Conservation (phyloP, 2,113 vertebrate species). For the Platichthys stellatus region DNA sequence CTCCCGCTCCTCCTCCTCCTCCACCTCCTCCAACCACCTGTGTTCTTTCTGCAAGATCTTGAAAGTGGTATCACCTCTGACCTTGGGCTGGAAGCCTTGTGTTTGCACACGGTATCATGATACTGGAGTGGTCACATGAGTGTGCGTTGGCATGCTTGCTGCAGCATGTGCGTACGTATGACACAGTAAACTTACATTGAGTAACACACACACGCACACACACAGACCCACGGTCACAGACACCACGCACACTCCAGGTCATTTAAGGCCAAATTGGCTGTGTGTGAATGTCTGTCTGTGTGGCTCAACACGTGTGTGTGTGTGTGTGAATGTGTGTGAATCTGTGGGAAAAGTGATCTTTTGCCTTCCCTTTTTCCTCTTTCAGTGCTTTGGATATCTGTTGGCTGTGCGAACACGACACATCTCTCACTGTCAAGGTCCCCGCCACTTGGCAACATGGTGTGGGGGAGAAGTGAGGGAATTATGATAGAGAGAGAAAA, state of each 20-base stretch:
- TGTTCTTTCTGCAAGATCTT: conserved; percentile 14
- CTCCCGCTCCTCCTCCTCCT: conserved; percentile 15
- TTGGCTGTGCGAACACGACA: conserved; percentile 42
- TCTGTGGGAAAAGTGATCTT: conserved; percentile 59
- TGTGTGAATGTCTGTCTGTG: conserved; percentile 24
- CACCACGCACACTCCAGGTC: not conserved
- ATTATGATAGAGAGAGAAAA: conserved; percentile 47
- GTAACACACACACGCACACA: conserved; percentile 1
- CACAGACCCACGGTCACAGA: not conserved
- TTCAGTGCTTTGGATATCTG: conserved; percentile 68
- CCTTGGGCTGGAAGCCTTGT: conserved; percentile 56
- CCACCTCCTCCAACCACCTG: not conserved
- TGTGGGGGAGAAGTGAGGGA: conserved; percentile 45
- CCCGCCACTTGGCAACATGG: conserved; percentile 43
- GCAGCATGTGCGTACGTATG: conserved; percentile 33
- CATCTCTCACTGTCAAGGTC: conserved; percentile 72
- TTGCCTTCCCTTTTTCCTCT: conserved; percentile 51
- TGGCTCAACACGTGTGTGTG: conserved; percentile 7
- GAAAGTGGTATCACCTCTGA: conserved; percentile 53
- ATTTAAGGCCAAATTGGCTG: conserved; percentile 18
- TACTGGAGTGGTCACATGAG: conserved; percentile 46
- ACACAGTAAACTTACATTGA: conserved; percentile 31
- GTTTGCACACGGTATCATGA: conserved; percentile 44
- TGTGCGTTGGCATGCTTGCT: conserved; percentile 30
- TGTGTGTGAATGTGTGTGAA: conserved; percentile 23